Percentiles rank a stretch among this genome's conserved stretches.
Conservation (phyloP, 2,888 invertebrate genomes). For the Physocephala rufipes region DNA sequence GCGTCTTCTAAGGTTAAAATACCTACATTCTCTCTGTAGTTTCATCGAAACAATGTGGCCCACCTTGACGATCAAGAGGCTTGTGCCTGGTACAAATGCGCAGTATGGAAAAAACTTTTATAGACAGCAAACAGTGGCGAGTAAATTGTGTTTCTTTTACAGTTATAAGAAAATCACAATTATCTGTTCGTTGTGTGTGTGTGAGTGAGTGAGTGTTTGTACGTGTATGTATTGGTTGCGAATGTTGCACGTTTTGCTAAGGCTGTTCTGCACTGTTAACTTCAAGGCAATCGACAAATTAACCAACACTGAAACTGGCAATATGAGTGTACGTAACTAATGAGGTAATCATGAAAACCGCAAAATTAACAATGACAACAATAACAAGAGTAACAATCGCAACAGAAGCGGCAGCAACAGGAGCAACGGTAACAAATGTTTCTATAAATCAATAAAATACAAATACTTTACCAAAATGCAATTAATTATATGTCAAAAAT, state of each 20-base stretch:
- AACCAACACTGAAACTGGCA: background rate
- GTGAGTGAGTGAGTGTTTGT: background rate
- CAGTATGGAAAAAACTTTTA: no score
- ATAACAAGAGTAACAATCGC: no score
- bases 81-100: no score
- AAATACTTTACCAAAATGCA: background rate
- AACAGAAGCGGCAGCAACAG: background rate
- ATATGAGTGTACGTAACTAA: constrained; percentile 19
- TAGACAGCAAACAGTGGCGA: no score
- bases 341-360: constrained; percentile 22
- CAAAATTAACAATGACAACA: background rate
- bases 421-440: background rate
- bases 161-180: no score
- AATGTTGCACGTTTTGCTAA: background rate
- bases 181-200: no score
- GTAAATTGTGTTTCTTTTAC: no score
- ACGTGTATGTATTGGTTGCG: background rate
- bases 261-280: constrained; percentile 11
- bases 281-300: constrained; percentile 10
- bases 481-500: constrained; percentile 14
- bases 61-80: no score
- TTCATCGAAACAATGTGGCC: background rate
- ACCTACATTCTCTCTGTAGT: no score
- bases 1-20: no score
- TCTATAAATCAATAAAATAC: constrained; percentile 12